Conservation (phyloP, 2,888 invertebrate genomes). For the Xiphydria camelus region DNA sequence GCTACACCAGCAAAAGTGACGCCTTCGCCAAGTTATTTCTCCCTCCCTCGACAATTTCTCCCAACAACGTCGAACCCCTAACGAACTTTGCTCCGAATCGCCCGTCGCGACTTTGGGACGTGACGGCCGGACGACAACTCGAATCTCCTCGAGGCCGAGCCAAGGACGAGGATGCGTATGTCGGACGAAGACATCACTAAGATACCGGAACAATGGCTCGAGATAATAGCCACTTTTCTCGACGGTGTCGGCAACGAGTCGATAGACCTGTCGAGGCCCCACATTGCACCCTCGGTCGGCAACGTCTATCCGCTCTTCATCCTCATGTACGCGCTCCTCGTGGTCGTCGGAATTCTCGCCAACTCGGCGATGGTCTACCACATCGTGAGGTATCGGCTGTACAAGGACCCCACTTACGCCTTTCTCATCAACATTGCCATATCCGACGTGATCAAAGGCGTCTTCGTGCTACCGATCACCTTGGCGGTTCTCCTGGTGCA, state of each 20-base stretch:
- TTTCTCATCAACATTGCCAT: constrained; percentile 70
- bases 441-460: constrained; percentile 69
- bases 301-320: constrained; percentile 66
- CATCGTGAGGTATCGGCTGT: constrained; percentile 61
- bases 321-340: constrained; percentile 65
- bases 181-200: constrained; percentile 9
- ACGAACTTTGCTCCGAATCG: too few relatives aligned
- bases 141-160: too few relatives aligned
- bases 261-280: constrained; percentile 64
- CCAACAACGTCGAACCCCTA: too few relatives aligned
- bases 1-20: too few relatives aligned
- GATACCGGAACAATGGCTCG: constrained; percentile 36
- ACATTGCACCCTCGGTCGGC: constrained; percentile 63
- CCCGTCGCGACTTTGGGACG: too few relatives aligned
- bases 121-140: too few relatives aligned
- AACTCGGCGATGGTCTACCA: constrained; percentile 66
- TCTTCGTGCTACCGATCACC: constrained; percentile 70
- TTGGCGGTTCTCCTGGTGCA: constrained; percentile 69
- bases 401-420: constrained; percentile 67
- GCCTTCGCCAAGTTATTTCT: too few relatives aligned
- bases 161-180: constrained; percentile 4
- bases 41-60: too few relatives aligned
- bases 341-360: constrained; percentile 62
- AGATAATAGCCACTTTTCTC: constrained; percentile 49
- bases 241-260: constrained; percentile 53